phyloP scores from a whole-genome alignment of 2,113 vertebrate species.

The Lepidothrix coronata region DNA sequence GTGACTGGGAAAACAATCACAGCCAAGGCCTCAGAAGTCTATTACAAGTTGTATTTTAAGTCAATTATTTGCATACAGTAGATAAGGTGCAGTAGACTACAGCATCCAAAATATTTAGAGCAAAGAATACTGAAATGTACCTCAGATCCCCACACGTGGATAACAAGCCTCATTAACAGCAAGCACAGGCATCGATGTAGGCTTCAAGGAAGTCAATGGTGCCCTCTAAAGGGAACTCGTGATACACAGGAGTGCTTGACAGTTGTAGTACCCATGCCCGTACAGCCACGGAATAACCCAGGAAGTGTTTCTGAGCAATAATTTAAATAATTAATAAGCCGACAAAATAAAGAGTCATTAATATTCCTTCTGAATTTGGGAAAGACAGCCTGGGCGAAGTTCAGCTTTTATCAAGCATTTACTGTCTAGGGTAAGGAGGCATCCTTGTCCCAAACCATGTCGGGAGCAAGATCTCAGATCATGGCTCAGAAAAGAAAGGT shows the following conservation, averaged over 20 bases:
- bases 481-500: neutral
- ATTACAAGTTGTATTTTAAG: neutral
- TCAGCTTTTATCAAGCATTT: neutral
- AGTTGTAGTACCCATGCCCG: neutral
- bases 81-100: neutral
- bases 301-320: neutral
- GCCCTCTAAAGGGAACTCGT: conserved; percentile 77
- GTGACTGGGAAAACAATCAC: neutral
- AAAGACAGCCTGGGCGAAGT: neutral
- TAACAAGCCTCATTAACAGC: neutral
- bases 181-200: neutral
- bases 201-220: conserved; percentile 69
- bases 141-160: neutral
- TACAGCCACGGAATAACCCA: neutral
- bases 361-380: neutral
- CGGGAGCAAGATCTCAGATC: neutral
- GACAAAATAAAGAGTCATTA: neutral
- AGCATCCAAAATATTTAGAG: neutral
- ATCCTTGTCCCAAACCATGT: neutral
- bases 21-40: neutral
- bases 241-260: neutral
- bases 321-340: neutral
- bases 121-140: neutral
- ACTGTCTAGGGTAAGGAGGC: neutral
- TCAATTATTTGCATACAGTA: neutral